These are phyloP conservation scores for Bryconaethiops microstoma DNA, from an alignment of 2,797 vertebrate species.

Conservation along the genomic window DNA sequence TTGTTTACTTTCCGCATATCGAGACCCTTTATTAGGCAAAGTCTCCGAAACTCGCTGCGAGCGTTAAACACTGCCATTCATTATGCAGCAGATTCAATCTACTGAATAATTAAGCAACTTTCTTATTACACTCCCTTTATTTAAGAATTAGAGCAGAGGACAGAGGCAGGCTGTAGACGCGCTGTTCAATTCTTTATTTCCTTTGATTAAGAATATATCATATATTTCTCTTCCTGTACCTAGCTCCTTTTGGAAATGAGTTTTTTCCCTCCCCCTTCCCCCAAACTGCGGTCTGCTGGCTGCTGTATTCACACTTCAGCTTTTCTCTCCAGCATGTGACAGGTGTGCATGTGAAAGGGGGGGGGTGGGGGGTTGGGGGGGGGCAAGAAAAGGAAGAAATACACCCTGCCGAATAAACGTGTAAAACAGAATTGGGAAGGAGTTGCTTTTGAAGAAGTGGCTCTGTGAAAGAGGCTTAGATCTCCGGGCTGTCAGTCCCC, in stretches of 20 bases:
- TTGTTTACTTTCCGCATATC: slow-evolving; percentile 6
- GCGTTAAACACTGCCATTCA: slow-evolving; percentile 11
- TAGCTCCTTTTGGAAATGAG: slow-evolving; percentile 37
- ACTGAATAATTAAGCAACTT: slow-evolving; percentile 47
- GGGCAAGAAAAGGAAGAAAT: no score
- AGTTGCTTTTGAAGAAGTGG: slow-evolving; percentile 38
- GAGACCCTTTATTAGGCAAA: not conserved
- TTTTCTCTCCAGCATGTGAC: slow-evolving; percentile 26
- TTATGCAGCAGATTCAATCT: slow-evolving; percentile 34
- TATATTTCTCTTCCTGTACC: slow-evolving; percentile 28
- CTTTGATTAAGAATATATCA: slow-evolving; percentile 45
- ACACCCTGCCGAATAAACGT: slow-evolving; percentile 19
- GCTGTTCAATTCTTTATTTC: slow-evolving; percentile 45
- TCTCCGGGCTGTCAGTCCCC: slow-evolving; percentile 27
- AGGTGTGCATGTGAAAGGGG: slow-evolving; percentile 2
- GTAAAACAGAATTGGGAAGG: slow-evolving; percentile 36
- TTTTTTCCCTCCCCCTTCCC: slow-evolving; percentile 22
- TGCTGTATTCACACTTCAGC: slow-evolving; percentile 35
- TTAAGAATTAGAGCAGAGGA: slow-evolving; percentile 35
- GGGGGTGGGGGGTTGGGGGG: no score
- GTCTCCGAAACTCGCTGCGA: not conserved
- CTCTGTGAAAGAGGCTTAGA: slow-evolving; percentile 40
- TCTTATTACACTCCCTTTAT: slow-evolving; percentile 34
- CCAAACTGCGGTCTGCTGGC: not conserved
- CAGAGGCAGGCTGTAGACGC: slow-evolving; percentile 35